Percentiles rank a stretch among this genome's conserved stretches.
phyloP scores from a whole-genome alignment of 2,888 invertebrate genomes.

The Spilarctia lutea region DNA sequence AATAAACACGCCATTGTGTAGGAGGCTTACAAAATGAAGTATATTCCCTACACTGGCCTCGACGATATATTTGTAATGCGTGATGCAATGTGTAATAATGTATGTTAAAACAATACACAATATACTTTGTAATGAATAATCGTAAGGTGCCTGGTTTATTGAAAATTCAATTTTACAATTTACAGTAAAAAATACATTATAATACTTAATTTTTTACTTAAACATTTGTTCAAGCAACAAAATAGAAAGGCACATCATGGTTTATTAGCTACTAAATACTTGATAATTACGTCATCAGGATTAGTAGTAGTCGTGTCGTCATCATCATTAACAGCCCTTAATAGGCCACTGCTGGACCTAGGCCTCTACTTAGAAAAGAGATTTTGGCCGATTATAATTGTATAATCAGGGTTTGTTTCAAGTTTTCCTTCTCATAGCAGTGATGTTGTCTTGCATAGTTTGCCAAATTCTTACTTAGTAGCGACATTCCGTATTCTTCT shows the following conservation, averaged over 20 bases:
- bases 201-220: neutral
- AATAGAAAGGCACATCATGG: neutral
- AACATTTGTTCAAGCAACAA: neutral
- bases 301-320: too few relatives aligned
- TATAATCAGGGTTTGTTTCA: too few relatives aligned
- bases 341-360: too few relatives aligned
- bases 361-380: too few relatives aligned
- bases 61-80: conserved; percentile 41
- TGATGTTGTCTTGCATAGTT: too few relatives aligned
- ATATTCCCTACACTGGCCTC: conserved; percentile 45
- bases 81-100: conserved; percentile 32
- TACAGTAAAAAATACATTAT: neutral
- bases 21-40: conserved; percentile 48
- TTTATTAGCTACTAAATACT: neutral
- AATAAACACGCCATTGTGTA: conserved; percentile 58
- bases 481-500: too few relatives aligned
- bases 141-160: conserved; percentile 23
- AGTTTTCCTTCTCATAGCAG: too few relatives aligned
- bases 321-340: too few relatives aligned
- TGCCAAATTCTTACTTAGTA: too few relatives aligned
- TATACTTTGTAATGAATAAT: conserved; percentile 22
- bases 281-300: neutral
- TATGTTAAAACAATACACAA: conserved; percentile 33
- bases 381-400: too few relatives aligned
- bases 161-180: conserved; percentile 15